Percentiles rank a stretch among this genome's conserved stretches.
Conservation (phyloP, 2,888 invertebrate genomes). For the Drosophila mulleri region DNA sequence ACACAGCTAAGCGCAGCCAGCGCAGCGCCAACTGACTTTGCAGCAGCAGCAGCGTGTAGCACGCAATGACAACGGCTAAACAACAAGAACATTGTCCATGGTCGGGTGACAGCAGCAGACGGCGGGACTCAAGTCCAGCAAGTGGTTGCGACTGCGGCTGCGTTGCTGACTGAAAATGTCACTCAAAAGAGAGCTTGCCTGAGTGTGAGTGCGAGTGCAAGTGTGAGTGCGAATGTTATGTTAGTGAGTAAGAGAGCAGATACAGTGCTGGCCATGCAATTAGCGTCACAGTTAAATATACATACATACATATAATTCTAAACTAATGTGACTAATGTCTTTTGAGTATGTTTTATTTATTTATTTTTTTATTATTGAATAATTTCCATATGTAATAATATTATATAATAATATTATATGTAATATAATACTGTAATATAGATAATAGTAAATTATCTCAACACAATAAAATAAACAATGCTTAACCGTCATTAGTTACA, state of each 20-base stretch:
- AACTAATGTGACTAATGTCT: no score
- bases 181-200: constrained; percentile 16
- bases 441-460: no score
- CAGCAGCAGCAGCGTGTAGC: constrained; percentile 4
- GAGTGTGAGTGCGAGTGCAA: constrained; percentile 10
- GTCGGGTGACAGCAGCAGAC: constrained; percentile 55
- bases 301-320: no score
- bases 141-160: constrained; percentile 47
- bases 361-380: no score
- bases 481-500: no score
- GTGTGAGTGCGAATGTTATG: neutral
- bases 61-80: constrained; percentile 26
- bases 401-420: no score
- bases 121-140: constrained; percentile 31
- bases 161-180: constrained; percentile 19
- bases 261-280: neutral
- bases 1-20: constrained; percentile 15
- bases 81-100: constrained; percentile 71
- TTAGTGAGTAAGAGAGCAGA: neutral
- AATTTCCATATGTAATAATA: no score
- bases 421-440: no score
- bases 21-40: constrained; percentile 11
- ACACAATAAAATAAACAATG: no score
- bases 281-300: neutral
- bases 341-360: no score